Evolutionary conservation across 1,140 invertebrate genomes (phyloP).

Genomic region (Drosophila pallidifrons): DNA sequence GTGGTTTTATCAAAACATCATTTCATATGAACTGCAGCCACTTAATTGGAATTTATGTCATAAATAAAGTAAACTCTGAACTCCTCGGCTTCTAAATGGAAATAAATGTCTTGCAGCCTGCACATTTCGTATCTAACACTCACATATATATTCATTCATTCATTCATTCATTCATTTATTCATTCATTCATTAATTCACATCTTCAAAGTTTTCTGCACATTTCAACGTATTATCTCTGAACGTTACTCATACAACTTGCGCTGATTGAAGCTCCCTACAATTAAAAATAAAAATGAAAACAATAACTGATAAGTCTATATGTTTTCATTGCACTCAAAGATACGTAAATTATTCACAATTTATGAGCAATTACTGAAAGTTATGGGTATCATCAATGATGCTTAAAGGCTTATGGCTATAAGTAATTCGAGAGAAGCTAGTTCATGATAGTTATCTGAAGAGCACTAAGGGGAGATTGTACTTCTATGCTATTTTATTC

Average conservation of each 20-base stretch:
- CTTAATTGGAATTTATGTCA: slow-evolving; percentile 70
- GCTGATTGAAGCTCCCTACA: not conserved
- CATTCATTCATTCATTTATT: not conserved
- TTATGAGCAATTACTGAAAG: not conserved
- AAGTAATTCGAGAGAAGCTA: not conserved
- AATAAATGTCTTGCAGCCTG: slow-evolving; percentile 3
- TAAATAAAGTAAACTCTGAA: slow-evolving; percentile 23
- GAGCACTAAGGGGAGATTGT: too few species aligned
- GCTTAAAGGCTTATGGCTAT: not conserved
- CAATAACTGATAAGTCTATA: not conserved
- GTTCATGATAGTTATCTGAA: not conserved
- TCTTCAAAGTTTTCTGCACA: not conserved
- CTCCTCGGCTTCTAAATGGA: not conserved
- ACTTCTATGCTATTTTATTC: too few species aligned
- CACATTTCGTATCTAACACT: not conserved
- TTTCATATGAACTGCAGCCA: slow-evolving; percentile 31
- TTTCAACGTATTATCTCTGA: not conserved
- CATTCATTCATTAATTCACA: not conserved
- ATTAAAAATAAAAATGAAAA: not conserved
- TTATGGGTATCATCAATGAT: not conserved
- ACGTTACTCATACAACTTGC: not conserved
- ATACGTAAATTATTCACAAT: not conserved
- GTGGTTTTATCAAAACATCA: slow-evolving; percentile 36
- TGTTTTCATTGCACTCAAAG: slow-evolving; percentile 2
- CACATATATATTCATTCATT: not conserved